phyloP scores from a whole-genome alignment of 2,888 invertebrate species.

The Hesperia comma region DNA sequence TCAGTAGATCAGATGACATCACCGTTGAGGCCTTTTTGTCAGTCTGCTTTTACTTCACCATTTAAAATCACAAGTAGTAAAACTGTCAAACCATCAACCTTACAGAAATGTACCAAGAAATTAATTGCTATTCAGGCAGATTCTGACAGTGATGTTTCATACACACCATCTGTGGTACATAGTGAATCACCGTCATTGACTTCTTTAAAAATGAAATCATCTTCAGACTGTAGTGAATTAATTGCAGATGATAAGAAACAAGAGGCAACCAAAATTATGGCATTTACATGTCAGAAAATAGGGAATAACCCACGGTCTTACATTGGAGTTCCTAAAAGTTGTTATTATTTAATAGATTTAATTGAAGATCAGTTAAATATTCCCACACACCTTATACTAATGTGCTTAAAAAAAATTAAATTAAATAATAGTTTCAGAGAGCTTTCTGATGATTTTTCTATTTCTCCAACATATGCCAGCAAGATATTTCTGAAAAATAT shows the following conservation, averaged over 20 bases:
- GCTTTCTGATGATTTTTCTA: conserved; percentile 35
- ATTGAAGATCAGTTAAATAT: too few species aligned
- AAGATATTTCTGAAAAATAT: conserved; percentile 38
- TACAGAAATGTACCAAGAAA: neutral
- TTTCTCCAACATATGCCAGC: conserved; percentile 24
- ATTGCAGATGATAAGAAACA: conserved; percentile 41
- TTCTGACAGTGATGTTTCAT: conserved; percentile 18
- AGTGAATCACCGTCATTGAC: neutral
- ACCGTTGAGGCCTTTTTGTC: neutral
- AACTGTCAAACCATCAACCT: neutral
- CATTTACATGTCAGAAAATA: too few species aligned
- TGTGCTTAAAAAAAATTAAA: conserved; percentile 36
- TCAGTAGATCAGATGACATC: conserved; percentile 30
- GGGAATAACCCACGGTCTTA: conserved; percentile 19
- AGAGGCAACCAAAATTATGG: conserved; percentile 33
- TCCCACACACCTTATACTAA: conserved; percentile 24
- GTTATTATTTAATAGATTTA: conserved; percentile 11
- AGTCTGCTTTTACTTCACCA: conserved; percentile 3
- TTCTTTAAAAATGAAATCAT: conserved; percentile 37
- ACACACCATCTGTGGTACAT: conserved; percentile 1
- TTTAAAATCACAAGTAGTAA: neutral
- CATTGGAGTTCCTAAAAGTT: conserved; percentile 7
- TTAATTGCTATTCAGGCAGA: neutral
- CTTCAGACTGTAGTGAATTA: conserved; percentile 44
- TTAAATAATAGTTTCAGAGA: conserved; percentile 27